Evolutionary conservation across 2,113 vertebrate genomes (phyloP).

Genomic region (Typhlomys cinereus): DNA sequence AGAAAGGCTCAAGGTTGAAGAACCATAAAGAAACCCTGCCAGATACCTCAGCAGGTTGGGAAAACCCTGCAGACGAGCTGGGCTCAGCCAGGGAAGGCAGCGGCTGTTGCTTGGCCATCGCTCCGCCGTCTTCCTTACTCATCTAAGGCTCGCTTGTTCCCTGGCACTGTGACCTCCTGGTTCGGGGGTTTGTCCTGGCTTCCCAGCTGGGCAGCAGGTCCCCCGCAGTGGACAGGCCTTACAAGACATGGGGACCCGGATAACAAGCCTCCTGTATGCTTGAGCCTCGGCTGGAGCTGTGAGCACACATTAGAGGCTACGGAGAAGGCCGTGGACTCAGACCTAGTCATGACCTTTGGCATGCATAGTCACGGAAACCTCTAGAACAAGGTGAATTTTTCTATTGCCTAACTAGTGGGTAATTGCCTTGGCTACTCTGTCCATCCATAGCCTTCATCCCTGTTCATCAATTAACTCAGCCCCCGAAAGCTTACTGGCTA

Average conservation of each 20-base stretch:
- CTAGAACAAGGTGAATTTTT: neutral
- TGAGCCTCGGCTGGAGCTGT: neutral
- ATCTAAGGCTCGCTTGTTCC: neutral
- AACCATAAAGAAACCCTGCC: neutral
- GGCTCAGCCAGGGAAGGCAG: neutral
- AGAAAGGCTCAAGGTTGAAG: neutral
- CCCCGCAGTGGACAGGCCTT: neutral
- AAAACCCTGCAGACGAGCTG: neutral
- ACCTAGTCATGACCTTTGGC: neutral
- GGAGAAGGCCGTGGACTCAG: neutral
- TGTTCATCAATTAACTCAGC: neutral
- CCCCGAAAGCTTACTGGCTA: slow-evolving; percentile 37
- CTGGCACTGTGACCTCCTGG: neutral
- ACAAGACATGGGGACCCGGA: neutral
- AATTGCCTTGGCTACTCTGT: neutral
- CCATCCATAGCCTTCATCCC: neutral
- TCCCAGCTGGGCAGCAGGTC: neutral
- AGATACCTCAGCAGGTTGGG: neutral
- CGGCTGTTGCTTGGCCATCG: no score
- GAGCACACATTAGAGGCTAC: neutral
- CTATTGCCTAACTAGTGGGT: neutral
- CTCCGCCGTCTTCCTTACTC: neutral
- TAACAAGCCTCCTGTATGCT: neutral
- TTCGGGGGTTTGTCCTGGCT: neutral
- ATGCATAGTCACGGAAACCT: neutral